Conservation (phyloP, 2,888 invertebrate species). For the Herminia tarsipennalis region DNA sequence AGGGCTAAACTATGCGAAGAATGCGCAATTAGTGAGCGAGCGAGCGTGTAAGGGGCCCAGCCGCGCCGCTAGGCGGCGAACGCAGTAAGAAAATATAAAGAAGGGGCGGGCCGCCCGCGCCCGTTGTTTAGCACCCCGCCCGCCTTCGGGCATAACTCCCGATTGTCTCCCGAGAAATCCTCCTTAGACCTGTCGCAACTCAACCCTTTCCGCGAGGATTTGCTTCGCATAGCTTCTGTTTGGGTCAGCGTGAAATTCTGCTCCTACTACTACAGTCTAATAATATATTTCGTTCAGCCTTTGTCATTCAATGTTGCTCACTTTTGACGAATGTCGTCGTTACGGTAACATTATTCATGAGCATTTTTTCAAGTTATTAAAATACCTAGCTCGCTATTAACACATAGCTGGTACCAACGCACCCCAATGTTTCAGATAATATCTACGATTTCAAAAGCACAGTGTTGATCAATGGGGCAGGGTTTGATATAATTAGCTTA, state of each 20-base stretch:
- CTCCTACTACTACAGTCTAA: slow-evolving; percentile 65
- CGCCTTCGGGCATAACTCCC: slow-evolving; percentile 85
- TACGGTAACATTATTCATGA: slow-evolving; percentile 9
- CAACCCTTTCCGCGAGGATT: slow-evolving; percentile 80
- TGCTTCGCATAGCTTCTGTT: slow-evolving; percentile 80
- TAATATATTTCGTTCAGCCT: slow-evolving; percentile 58
- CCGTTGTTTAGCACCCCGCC: slow-evolving; percentile 85
- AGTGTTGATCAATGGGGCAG: slow-evolving; percentile 30
- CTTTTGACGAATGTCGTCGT: slow-evolving; percentile 36
- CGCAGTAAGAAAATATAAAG: slow-evolving; percentile 90
- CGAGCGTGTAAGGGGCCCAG: slow-evolving; percentile 88
- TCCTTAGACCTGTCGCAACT: slow-evolving; percentile 82
- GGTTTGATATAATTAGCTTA: slow-evolving; percentile 33
- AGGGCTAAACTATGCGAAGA: slow-evolving; percentile 97
- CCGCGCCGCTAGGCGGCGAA: slow-evolving; percentile 84
- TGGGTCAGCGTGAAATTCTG: slow-evolving; percentile 84
- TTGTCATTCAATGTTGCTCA: slow-evolving; percentile 53
- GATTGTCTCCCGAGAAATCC: slow-evolving; percentile 84
- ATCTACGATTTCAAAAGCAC: slow-evolving; percentile 28
- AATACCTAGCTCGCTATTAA: slow-evolving; percentile 26
- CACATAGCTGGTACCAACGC: slow-evolving; percentile 28
- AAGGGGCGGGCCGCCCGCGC: slow-evolving; percentile 86
- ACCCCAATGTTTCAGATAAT: slow-evolving; percentile 37
- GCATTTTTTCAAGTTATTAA: slow-evolving; percentile 21
- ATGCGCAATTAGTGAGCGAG: slow-evolving; percentile 98